Evolutionary conservation across 2,113 vertebrate species (phyloP), one percentile per base, ranked within the genome.

Genomic region (Spea multiplicata): DNA sequence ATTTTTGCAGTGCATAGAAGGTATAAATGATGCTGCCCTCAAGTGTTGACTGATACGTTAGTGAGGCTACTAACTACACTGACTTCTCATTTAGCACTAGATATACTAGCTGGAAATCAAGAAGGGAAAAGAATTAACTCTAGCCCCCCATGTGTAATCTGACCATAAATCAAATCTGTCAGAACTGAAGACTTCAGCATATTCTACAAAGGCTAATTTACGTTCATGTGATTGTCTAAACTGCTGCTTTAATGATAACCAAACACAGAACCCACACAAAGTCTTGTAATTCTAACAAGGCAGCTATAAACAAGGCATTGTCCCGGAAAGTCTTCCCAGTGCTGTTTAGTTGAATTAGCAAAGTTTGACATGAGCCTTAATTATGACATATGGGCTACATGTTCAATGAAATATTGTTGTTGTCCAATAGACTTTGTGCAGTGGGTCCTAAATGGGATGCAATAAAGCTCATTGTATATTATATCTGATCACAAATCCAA

Each of bases 201-300:
- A 67, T 73, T 80, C 64, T 68, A 74, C 71, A 74, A 80, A 80
- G 78, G 78, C 78, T 80, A 80, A 80, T 80, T 80, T 73, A 65
- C 78, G 67, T 80, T 80, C 71, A 80, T 73, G 71, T 66, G 17
- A 80, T 80, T 74, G 77, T 74, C 78, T 80, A 74, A 73, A 80
- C 71, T 80, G 53, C 78, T 9, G 65, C 64, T 45, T 74, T 80
- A 80, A 80, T 80, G 78, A 80, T 80, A 74, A 73, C 71, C 78
- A 80, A 80, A 80, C 78, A 80, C 66, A 57, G 78, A 80, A 80
- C 78, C 78, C 78, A 80, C 78, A 80, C 78, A 71, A 80, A 80
- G 71, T 50, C 53, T 53, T 80, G 65, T 80, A 80, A 80, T 80
- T 80, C 73, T 80, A 71, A 80, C 78, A 74, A 80, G 78, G 78